Evolutionary conservation across 2,113 vertebrate species (phyloP), one percentile per base, ranked within the genome.

Genomic region (Prochilodus magdalenae): DNA sequence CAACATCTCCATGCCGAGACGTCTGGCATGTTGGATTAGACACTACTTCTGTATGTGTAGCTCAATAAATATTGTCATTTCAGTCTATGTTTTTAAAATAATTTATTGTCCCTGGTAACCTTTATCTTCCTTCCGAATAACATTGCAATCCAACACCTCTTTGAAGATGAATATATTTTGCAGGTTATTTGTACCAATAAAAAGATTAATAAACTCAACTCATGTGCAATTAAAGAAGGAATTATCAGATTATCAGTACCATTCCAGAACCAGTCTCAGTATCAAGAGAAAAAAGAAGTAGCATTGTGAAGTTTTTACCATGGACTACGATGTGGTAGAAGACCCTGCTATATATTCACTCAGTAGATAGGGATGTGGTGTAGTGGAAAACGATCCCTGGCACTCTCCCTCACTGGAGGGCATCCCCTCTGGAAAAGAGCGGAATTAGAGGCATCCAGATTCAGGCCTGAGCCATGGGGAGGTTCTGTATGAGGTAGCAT

Each of bases 401-500:
- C 73, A 84, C 14, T 22, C 55, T 80, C 22, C 63, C 65, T 63
- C 24, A 60, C 57, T 60, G 13, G 40, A 80, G 81, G 79, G 81
- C 73, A 77, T 81, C 75, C 84, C 84, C 55, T 70, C 47, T 84
- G 78, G 80, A 84, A 81, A 77, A 76, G 33, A 59, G 62, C 11
- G 26, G 85, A 77, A 79, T 83, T 86, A 85, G 86, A 76, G 62
- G 53, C 70, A 75, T 78, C 80, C 63, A 73, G 84, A 85, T 78
- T 66, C 78, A 66, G 81, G 77, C 49, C 76, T 15, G 27, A 77
- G 71, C 47, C 73, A 79, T 62, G 69, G 79, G 69, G 67, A 83
- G 80, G 63, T 82, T 84, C 63, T 86, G 87, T 90, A 87, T 90
- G 89, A 88, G 87, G 88, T 89, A 87, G 90, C 84, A 89, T 91